Conservation (phyloP, 2,113 vertebrate genomes). For the Eulemur rufifrons region DNA sequence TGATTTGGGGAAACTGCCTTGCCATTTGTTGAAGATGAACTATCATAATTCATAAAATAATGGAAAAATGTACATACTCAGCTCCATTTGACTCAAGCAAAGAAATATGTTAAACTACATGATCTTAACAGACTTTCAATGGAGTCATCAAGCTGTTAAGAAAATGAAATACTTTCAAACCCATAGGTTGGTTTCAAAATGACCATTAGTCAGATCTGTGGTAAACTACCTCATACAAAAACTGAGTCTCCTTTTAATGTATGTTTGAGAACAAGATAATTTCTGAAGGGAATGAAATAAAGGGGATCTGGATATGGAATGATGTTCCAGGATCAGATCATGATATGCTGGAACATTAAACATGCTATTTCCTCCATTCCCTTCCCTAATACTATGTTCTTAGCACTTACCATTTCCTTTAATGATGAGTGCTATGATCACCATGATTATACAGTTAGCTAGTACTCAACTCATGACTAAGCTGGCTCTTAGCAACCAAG, state of each 20-base stretch:
- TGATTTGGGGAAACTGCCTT: background rate
- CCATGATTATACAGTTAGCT: background rate
- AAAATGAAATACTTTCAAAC: background rate
- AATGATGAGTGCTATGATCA: accelerated
- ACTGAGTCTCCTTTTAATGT: background rate
- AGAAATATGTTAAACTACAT: background rate
- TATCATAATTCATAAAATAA: background rate
- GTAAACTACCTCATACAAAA: background rate
- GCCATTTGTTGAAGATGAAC: constrained; percentile 14
- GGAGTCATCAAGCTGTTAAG: background rate
- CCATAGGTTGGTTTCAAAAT: background rate
- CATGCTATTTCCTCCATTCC: background rate
- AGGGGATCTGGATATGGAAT: background rate
- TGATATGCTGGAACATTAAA: background rate
- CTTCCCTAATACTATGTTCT: background rate
- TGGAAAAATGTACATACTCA: background rate
- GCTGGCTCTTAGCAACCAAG: background rate
- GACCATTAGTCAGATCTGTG: background rate
- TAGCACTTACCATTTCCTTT: background rate
- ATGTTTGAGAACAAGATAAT: constrained; percentile 40
- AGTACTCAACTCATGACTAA: background rate
- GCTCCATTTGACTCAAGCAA: background rate
- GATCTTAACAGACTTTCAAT: background rate
- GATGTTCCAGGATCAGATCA: background rate
- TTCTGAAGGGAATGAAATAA: background rate